Percentiles rank a stretch among this genome's conserved stretches.
These are phyloP conservation scores for Phthorimaea operculella DNA, from an alignment of 1,140 invertebrate species.

Conservation along the genomic window DNA sequence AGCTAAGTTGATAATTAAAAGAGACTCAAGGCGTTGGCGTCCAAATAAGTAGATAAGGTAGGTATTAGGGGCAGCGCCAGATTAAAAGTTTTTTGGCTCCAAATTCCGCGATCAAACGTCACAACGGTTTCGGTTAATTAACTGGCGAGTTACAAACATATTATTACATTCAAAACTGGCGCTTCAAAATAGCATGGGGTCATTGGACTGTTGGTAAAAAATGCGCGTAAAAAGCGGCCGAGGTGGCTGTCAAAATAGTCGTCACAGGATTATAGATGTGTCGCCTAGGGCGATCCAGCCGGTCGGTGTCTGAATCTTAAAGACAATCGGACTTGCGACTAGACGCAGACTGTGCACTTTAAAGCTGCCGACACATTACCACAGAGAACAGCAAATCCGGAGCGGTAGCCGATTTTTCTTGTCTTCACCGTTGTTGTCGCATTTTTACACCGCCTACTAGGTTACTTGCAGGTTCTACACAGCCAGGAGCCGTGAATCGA, in stretches of 20 bases:
- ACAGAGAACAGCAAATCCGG: background rate
- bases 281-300: slow-evolving; percentile 34
- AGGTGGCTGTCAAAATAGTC: slow-evolving; percentile 54
- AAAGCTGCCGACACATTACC: slow-evolving; percentile 8
- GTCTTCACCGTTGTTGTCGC: slow-evolving; percentile 44
- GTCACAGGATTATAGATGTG: slow-evolving; percentile 62
- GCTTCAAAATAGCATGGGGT: slow-evolving; percentile 34
- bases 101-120: slow-evolving; percentile 31
- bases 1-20: too few species aligned
- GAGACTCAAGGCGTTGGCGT: too few species aligned
- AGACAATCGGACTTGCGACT: too few species aligned
- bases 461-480: background rate
- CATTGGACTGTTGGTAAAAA: slow-evolving; percentile 43
- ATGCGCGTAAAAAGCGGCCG: slow-evolving; percentile 35
- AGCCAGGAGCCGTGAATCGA: slow-evolving; percentile 17
- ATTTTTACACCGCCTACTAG: slow-evolving; percentile 15
- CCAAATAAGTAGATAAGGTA: too few species aligned
- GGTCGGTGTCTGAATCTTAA: background rate
- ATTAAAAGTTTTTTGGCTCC: slow-evolving; percentile 47
- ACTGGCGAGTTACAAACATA: slow-evolving; percentile 53
- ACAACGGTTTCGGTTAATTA: slow-evolving; percentile 58
- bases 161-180: slow-evolving; percentile 58
- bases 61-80: slow-evolving; percentile 33
- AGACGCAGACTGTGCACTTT: background rate
- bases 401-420: too few species aligned